phyloP scores from a whole-genome alignment of 2,113 vertebrate genomes.

The Rhinogobius similis region DNA sequence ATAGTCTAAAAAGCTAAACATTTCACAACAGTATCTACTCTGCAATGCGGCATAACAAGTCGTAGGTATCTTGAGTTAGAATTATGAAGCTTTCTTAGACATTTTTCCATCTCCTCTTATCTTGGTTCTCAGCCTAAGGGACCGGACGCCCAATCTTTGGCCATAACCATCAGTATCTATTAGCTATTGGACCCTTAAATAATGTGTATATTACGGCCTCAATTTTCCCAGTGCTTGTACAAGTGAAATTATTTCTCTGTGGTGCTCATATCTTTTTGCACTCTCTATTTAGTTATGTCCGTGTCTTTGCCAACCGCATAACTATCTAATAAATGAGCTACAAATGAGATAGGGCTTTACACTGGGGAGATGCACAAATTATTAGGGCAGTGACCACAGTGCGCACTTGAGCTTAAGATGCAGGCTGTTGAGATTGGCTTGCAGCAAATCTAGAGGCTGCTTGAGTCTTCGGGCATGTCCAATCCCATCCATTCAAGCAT shows the following conservation, averaged over 20 bases:
- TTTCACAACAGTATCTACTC: conserved; percentile 55
- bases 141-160: conserved; percentile 26
- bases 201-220: conserved; percentile 34
- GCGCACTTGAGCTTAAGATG: conserved; percentile 64
- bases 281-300: conserved; percentile 5
- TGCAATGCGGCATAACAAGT: conserved; percentile 61
- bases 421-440: conserved; percentile 55
- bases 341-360: conserved; percentile 48
- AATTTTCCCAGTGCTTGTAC: conserved; percentile 21
- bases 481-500: conserved; percentile 76
- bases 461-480: conserved; percentile 71
- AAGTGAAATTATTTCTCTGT: conserved; percentile 31
- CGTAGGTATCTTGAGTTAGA: conserved; percentile 51
- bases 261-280: conserved; percentile 1
- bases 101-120: conserved; percentile 20
- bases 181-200: conserved; percentile 41
- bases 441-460: conserved; percentile 59
- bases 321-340: conserved; percentile 46
- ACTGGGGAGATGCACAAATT: conserved; percentile 50
- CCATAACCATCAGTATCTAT: conserved; percentile 51
- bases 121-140: conserved; percentile 24
- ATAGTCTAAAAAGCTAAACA: conserved; percentile 27
- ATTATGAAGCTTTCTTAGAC: conserved; percentile 45
- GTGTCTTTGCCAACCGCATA: conserved; percentile 30
- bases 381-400: conserved; percentile 61